A percentile compares a stretch with the other conserved stretches of the same genome.
phyloP scores from a whole-genome alignment of 2,113 vertebrate species.

The Excalfactoria chinensis region DNA sequence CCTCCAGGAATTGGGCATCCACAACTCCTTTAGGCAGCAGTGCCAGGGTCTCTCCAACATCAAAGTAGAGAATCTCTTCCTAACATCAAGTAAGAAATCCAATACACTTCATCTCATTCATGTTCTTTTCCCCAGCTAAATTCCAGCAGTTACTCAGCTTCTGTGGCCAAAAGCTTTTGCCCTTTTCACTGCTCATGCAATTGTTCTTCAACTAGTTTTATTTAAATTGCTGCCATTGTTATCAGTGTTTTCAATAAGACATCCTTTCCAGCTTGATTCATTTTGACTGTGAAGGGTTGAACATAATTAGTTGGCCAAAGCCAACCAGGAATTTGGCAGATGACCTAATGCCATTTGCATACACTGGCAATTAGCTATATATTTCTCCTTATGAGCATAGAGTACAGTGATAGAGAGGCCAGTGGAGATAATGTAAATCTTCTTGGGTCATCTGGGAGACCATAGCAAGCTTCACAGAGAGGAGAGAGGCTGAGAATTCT shows the following conservation, averaged over 20 bases:
- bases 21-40: too few relatives aligned
- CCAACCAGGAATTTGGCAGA: neutral
- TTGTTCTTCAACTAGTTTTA: neutral
- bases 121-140: neutral
- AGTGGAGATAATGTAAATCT: neutral
- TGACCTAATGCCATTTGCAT: fast-evolving
- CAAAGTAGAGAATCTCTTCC: too few relatives aligned
- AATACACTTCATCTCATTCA: neutral
- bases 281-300: neutral
- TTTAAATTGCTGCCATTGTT: neutral
- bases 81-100: too few relatives aligned
- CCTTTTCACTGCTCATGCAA: neutral
- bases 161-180: neutral
- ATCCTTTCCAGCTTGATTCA: neutral
- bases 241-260: fast-evolving
- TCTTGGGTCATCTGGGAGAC: fast-evolving
- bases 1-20: too few relatives aligned
- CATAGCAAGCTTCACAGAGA: neutral
- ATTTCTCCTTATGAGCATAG: neutral
- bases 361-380: neutral
- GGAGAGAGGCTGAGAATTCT: neutral
- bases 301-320: neutral
- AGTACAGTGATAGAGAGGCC: neutral
- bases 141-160: neutral
- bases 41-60: too few relatives aligned